Percentiles rank a stretch among this genome's conserved stretches.
phyloP scores from a whole-genome alignment of 2,888 invertebrate species.

The Dascillus cervinus region DNA sequence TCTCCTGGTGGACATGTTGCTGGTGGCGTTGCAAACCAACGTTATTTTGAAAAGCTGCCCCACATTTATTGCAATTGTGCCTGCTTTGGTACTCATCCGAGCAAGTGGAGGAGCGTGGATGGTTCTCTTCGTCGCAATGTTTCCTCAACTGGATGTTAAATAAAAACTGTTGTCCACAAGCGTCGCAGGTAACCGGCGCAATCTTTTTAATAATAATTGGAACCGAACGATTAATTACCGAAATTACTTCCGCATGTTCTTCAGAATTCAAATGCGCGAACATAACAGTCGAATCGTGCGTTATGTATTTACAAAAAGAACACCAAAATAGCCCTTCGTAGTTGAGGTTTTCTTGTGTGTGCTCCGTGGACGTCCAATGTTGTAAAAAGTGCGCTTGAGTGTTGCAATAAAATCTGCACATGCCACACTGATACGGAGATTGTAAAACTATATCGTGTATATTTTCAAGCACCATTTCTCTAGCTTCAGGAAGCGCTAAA shows the following conservation, averaged over 20 bases:
- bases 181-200: slow-evolving; percentile 53
- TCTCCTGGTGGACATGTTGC: slow-evolving; percentile 51
- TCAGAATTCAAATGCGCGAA: slow-evolving; percentile 56
- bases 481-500: slow-evolving; percentile 49
- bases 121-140: slow-evolving; percentile 48
- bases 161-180: slow-evolving; percentile 61
- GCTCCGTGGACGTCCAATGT: slow-evolving; percentile 66
- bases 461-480: slow-evolving; percentile 63
- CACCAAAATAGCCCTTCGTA: slow-evolving; percentile 61
- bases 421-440: slow-evolving; percentile 77
- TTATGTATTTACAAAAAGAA: slow-evolving; percentile 64
- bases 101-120: slow-evolving; percentile 43
- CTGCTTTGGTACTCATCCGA: slow-evolving; percentile 59
- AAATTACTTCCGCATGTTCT: slow-evolving; percentile 64
- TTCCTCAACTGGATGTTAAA: slow-evolving; percentile 67
- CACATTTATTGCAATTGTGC: slow-evolving; percentile 55
- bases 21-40: slow-evolving; percentile 62
- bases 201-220: slow-evolving; percentile 70
- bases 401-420: slow-evolving; percentile 81
- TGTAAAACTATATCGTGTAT: slow-evolving; percentile 72
- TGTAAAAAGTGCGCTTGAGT: slow-evolving; percentile 59
- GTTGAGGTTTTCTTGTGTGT: slow-evolving; percentile 45
- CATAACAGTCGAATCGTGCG: slow-evolving; percentile 58
- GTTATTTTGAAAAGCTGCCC: slow-evolving; percentile 51
- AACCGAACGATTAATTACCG: slow-evolving; percentile 71